phyloP scores from a whole-genome alignment of 1,140 invertebrate species.

The Lithobius niger region DNA sequence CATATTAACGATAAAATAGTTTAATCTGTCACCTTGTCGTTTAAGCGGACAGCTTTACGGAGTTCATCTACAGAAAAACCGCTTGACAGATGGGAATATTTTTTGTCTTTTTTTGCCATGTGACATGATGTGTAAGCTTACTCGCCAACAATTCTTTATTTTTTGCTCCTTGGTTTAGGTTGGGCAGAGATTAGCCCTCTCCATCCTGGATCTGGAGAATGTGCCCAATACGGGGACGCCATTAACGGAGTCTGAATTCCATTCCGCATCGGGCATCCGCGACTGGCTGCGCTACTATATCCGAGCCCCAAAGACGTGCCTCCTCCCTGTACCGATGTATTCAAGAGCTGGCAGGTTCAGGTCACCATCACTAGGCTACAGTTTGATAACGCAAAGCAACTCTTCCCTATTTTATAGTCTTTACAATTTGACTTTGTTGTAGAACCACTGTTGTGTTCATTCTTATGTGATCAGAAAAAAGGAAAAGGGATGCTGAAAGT shows the following conservation, averaged over 20 bases:
- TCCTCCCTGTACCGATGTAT: no score
- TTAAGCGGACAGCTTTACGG: not conserved
- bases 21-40: slow-evolving; percentile 11
- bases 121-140: slow-evolving; percentile 8
- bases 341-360: no score
- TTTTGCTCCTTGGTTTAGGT: slow-evolving; percentile 42
- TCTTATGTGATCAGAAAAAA: no score
- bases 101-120: not conserved
- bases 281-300: slow-evolving; percentile 44
- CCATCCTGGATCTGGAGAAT: slow-evolving; percentile 64
- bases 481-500: no score
- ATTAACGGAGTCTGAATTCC: slow-evolving; percentile 60
- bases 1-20: not conserved
- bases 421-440: no score
- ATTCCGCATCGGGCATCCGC: slow-evolving; percentile 50
- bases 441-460: no score
- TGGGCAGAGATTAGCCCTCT: slow-evolving; percentile 61
- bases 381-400: no score
- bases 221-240: slow-evolving; percentile 37
- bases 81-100: slow-evolving; percentile 3
- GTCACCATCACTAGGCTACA: no score
- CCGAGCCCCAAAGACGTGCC: no score
- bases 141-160: slow-evolving; percentile 10
- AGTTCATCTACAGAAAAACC: not conserved
- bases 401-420: no score